phyloP scores from a whole-genome alignment of 1,140 invertebrate genomes.

The Anastrepha ludens region DNA sequence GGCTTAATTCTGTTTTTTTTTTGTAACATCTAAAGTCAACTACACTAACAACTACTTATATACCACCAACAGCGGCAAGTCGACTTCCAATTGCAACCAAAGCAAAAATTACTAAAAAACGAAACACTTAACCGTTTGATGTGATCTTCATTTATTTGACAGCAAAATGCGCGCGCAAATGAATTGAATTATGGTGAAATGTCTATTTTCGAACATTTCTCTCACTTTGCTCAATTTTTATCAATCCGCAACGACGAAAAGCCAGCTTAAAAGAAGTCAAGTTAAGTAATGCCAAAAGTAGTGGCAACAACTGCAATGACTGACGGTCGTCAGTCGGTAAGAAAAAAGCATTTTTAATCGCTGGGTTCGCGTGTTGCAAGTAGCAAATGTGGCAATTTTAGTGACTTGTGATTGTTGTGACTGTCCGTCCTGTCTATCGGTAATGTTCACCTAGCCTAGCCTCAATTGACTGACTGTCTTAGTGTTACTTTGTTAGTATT shows the following conservation, averaged over 20 bases:
- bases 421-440: neutral
- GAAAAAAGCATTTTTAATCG: neutral
- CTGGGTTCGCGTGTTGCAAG: constrained; percentile 15
- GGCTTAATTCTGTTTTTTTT: too few species aligned
- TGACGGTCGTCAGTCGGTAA: neutral
- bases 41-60: neutral
- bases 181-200: constrained; percentile 55
- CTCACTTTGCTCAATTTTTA: neutral
- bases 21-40: too few species aligned
- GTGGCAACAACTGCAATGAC: neutral
- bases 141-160: constrained; percentile 54
- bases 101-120: neutral
- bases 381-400: constrained; percentile 46
- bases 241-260: neutral
- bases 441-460: constrained; percentile 18
- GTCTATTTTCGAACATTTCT: constrained; percentile 46
- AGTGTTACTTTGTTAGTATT: neutral
- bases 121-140: neutral
- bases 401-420: constrained; percentile 46
- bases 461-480: constrained; percentile 29
- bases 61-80: neutral
- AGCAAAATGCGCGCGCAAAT: constrained; percentile 43
- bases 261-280: neutral
- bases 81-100: neutral
- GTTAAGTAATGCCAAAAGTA: constrained; percentile 20